phyloP scores from a whole-genome alignment of 2,888 invertebrate species.

The Zootermopsis nevadensis region DNA sequence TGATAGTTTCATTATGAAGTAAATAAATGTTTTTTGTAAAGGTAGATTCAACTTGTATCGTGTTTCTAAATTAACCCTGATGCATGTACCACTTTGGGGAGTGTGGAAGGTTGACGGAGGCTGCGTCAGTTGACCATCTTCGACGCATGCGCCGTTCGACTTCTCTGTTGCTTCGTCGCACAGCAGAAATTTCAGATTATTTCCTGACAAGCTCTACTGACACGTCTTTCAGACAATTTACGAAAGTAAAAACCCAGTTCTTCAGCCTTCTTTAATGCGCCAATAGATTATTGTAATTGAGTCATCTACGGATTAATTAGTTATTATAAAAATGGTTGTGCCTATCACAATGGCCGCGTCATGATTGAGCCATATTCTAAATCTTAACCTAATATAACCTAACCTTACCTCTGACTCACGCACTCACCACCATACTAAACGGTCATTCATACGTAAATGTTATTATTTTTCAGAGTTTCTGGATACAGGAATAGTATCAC shows the following conservation, averaged over 20 bases:
- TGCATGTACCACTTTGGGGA: slow-evolving; percentile 14
- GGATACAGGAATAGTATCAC: too few relatives aligned
- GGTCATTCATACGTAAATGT: too few relatives aligned
- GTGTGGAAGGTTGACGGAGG: neutral
- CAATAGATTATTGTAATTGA: too few relatives aligned
- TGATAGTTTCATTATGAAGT: too few relatives aligned
- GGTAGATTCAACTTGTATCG: neutral
- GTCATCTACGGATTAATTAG: too few relatives aligned
- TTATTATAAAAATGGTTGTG: too few relatives aligned
- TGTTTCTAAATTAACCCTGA: neutral
- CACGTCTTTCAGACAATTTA: neutral
- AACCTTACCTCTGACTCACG: too few relatives aligned
- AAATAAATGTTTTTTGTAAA: neutral
- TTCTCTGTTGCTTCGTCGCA: neutral
- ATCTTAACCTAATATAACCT: too few relatives aligned
- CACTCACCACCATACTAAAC: too few relatives aligned
- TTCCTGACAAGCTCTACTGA: slow-evolving; percentile 1
- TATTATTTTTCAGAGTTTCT: too few relatives aligned
- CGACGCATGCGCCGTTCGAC: neutral
- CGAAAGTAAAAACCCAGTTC: neutral
- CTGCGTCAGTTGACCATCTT: slow-evolving; percentile 31
- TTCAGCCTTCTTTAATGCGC: neutral
- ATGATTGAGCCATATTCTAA: too few relatives aligned
- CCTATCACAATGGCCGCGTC: too few relatives aligned
- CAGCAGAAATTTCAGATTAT: neutral